These are phyloP conservation scores for Planococcus citri DNA, from an alignment of 1,140 invertebrate genomes.

Conservation along the genomic window DNA sequence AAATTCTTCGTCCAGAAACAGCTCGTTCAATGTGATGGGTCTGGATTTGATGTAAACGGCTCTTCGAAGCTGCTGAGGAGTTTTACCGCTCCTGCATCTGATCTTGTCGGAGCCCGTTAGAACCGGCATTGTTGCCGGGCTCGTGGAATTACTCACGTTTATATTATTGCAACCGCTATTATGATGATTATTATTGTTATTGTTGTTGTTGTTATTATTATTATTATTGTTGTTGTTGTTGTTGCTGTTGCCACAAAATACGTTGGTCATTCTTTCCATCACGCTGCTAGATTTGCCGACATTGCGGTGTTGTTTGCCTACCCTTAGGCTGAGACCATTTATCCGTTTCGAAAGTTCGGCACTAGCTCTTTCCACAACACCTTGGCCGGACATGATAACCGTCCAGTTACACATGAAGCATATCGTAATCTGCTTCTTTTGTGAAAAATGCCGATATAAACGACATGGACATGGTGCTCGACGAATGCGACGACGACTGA, in stretches of 20 bases:
- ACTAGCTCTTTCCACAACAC: slow-evolving; percentile 74
- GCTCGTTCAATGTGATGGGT: slow-evolving; percentile 54
- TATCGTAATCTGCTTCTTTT: neutral
- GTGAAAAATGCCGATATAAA: neutral
- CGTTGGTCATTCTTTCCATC: slow-evolving; percentile 72
- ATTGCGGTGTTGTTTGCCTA: slow-evolving; percentile 42
- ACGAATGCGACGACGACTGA: neutral
- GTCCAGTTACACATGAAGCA: slow-evolving; percentile 17
- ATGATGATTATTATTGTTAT: slow-evolving; percentile 9
- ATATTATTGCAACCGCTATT: slow-evolving; percentile 22
- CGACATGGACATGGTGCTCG: neutral
- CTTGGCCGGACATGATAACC: slow-evolving; percentile 50
- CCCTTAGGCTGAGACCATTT: slow-evolving; percentile 63
- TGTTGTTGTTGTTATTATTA: slow-evolving; percentile 22
- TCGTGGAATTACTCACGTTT: neutral
- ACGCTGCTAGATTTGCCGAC: slow-evolving; percentile 41
- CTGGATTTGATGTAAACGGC: slow-evolving; percentile 27
- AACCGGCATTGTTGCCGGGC: slow-evolving; percentile 11
- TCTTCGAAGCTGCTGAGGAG: slow-evolving; percentile 3
- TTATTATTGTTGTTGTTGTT: slow-evolving; percentile 21
- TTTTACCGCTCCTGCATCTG: slow-evolving; percentile 21
- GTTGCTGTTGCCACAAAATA: slow-evolving; percentile 51
- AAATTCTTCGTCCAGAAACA: slow-evolving; percentile 72
- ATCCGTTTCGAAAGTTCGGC: slow-evolving; percentile 75
- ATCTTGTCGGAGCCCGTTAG: slow-evolving; percentile 15